Conservation (phyloP, 2,888 invertebrate species). For the Ryuthela nishihirai region DNA sequence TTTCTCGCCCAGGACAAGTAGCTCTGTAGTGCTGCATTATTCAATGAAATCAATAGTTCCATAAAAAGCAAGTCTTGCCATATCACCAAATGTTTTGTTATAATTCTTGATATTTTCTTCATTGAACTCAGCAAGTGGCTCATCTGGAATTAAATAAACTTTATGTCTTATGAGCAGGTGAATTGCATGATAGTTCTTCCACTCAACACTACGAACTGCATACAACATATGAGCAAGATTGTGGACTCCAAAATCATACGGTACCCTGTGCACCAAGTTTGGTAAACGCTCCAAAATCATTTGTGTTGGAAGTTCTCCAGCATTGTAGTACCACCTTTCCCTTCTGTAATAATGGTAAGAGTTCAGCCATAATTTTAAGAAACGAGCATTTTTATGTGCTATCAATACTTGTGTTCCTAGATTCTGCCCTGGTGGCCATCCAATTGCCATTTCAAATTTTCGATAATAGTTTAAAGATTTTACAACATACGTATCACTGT, state of each 20-base stretch:
- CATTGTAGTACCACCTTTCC: conserved; percentile 50
- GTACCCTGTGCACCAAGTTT: conserved; percentile 48
- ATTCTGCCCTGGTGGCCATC: conserved; percentile 48
- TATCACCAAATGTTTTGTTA: conserved; percentile 44
- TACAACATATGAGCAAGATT: conserved; percentile 48
- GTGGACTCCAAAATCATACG: conserved; percentile 49
- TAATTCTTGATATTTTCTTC: conserved; percentile 43
- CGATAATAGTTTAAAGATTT: conserved; percentile 48
- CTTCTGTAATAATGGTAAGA: conserved; percentile 48
- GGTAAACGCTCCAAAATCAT: conserved; percentile 47
- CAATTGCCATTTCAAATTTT: conserved; percentile 49
- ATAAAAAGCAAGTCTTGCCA: conserved; percentile 42
- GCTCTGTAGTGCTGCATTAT: too few relatives aligned
- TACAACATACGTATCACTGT: conserved; percentile 49
- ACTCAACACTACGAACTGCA: conserved; percentile 41
- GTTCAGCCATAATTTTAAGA: conserved; percentile 48
- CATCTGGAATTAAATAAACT: conserved; percentile 40
- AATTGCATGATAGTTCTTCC: conserved; percentile 47
- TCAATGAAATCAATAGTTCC: conserved; percentile 19
- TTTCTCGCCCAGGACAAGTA: too few relatives aligned
- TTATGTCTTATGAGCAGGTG: conserved; percentile 51
- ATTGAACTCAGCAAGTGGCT: conserved; percentile 37
- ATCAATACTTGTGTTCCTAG: conserved; percentile 49
- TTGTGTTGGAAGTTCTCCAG: conserved; percentile 51
- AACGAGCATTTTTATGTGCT: conserved; percentile 49